Evolutionary conservation across 2,113 vertebrate genomes (phyloP), one percentile per base, ranked within the genome.

Genomic region (Hipposideros armiger): DNA sequence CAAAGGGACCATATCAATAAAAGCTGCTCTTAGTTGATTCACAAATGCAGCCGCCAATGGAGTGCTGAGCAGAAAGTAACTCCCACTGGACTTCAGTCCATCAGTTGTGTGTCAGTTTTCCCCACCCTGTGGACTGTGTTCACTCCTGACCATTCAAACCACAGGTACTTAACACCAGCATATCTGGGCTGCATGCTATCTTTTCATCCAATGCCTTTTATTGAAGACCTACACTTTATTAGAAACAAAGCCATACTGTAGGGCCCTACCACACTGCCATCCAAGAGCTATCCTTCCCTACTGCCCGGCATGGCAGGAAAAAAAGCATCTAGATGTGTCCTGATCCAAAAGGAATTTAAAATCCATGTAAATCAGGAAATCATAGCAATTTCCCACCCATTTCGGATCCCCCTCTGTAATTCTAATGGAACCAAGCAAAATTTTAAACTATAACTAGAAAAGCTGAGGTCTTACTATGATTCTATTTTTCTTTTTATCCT

Each of bases 1-100:
- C 96, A 95, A 97, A 95, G 90, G 95, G 98, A 95, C 95, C 97
- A 64, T 32, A 91, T 76, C 94, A 94, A 95, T 90, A 96, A 97
- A 96, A 97, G 47, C 22, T 60, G 94, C 93, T 77, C 58, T 97
- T 91, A 88, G 40, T 19, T 8, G 2, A 93, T 92, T 96, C 95
- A 96, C 84, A 98, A 97, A 95, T 85, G 91, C 56, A 97, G 76
- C 20, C 64, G 14, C 85, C 91, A 95, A 47, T 74, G 97, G 94
- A 89, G 69, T 83, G 90, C 81, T 54, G 69, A 77, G 77, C n/a
- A 70, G 69, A 95, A 84, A 91, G 64, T 77, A 94, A 91, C 36
- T 95, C 93, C 93, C 82, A 66, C 56, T 86, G 77, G 78, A 97
- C 62, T 87, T 45, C 66, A 70, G 50, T 64, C 73, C n/a, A 52